These are phyloP conservation scores for Engystomops pustulosus DNA, from an alignment of 2,113 vertebrate genomes.

Conservation along the genomic window DNA sequence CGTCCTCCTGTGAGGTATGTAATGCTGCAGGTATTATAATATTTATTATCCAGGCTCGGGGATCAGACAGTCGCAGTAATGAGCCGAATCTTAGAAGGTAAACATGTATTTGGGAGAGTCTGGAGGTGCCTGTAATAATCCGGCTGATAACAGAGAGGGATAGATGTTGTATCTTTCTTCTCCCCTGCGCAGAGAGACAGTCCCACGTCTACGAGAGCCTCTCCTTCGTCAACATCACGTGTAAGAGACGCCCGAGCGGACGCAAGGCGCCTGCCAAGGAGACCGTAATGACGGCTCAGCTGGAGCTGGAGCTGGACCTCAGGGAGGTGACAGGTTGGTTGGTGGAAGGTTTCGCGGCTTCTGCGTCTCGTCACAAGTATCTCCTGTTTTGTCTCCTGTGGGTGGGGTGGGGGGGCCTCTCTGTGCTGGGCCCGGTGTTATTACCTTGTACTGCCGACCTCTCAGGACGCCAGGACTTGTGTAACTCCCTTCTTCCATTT, in stretches of 20 bases:
- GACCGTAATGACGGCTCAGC: conserved; percentile 87
- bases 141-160: background rate
- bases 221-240: conserved; percentile 91
- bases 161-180: conserved; percentile 65
- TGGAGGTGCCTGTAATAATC: background rate
- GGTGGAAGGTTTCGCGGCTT: conserved; percentile 60
- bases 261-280: conserved; percentile 80
- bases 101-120: background rate
- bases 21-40: no score
- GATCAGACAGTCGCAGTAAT: background rate
- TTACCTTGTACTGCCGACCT: background rate
- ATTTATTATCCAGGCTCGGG: no score
- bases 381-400: conserved; percentile 50
- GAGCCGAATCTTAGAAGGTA: background rate
- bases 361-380: no score
- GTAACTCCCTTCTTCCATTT: conserved; percentile 59
- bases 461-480: background rate
- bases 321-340: conserved; percentile 99
- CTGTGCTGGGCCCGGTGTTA: background rate
- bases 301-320: conserved; percentile 91
- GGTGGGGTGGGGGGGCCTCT: background rate
- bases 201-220: conserved; percentile 89
- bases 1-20: no score
- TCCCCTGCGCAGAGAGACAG: conserved; percentile 84
- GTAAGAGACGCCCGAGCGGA: conserved; percentile 82